Evolutionary conservation across 2,888 invertebrate genomes (phyloP), one percentile per base, ranked within the genome.

Genomic region (Leptinotarsa rubiginosa): DNA sequence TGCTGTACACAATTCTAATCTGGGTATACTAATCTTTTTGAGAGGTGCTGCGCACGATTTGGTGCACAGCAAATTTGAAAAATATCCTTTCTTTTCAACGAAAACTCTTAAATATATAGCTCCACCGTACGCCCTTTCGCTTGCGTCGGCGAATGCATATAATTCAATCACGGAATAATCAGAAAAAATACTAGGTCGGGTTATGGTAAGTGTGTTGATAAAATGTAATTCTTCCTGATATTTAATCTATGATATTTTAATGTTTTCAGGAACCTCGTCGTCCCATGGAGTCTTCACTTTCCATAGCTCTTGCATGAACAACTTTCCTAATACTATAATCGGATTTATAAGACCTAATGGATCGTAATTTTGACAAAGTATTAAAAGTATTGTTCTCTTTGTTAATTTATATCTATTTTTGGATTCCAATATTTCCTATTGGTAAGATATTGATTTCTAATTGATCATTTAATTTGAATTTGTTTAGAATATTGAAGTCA

Each of bases 41-140:
- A 74, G 3, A 0, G 74, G 70, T 15, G 70, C 70, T 22, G 70
- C 66, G 16, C 65, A 13, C 4, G 73, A 73, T 47, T 73, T 73
- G 15, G 69, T 54, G 18, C 65, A 65, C 2, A 74, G 41, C 12
- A 74, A 20, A 15, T 49, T 65, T 47, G 65, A 50, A 22, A 5
- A 49, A n/a, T 52, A 52, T 4, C 12, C 52, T 15, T 73, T 31
- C 47, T 25, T n/a, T 50, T 15, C 16, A 50, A 7, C 2, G 20
- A 52, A 50, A 41, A 15, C 66, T 31, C 49, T 20, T 31, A 70
- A 15, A 41, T 70, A 70, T 2, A 74, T 52, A 18, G 22, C 50
- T 25, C 70, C 64, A 12, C 70, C 74, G 41, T 70, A 74, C 7
- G 74, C 74, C 20, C 18, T 65, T 59, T 74, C 65, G 25, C 54